Evolutionary conservation across 1,140 invertebrate genomes (phyloP).

Genomic region (Cotesia chilonis): DNA sequence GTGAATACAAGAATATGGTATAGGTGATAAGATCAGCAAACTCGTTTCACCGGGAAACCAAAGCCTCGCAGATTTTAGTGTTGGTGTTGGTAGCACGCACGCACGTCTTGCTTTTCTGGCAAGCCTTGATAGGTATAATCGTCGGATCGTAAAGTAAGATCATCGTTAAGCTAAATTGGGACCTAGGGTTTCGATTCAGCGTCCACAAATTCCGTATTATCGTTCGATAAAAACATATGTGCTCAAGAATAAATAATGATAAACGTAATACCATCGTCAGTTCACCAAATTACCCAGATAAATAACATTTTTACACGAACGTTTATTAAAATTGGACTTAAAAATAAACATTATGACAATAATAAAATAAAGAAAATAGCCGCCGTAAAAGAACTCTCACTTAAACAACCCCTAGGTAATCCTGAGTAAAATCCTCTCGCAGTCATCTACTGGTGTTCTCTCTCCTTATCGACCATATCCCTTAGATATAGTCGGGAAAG

Average conservation of each 20-base stretch:
- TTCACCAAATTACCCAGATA: not conserved
- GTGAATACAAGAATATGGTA: conserved; percentile 11
- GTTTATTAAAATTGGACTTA: not conserved
- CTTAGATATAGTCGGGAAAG: not conserved
- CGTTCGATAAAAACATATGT: not conserved
- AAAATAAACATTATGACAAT: not conserved
- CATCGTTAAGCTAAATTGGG: conserved; percentile 35
- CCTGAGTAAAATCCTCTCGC: conserved; percentile 8
- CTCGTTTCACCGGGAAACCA: conserved; percentile 9
- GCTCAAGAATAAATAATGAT: not conserved
- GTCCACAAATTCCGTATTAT: conserved; percentile 32
- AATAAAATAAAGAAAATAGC: not conserved
- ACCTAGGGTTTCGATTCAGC: conserved; percentile 13
- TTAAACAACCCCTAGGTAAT: conserved; percentile 19
- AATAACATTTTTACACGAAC: not conserved
- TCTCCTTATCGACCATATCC: conserved; percentile 28
- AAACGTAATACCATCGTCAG: not conserved
- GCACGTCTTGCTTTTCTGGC: conserved; percentile 15
- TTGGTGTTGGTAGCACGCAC: conserved; percentile 3
- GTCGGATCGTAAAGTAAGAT: conserved; percentile 29
- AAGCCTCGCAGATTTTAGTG: not conserved
- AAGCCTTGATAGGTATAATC: conserved; percentile 30
- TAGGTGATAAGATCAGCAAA: conserved; percentile 17
- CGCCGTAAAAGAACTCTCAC: not conserved
- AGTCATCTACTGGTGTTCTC: conserved; percentile 9